Evolutionary conservation across 2,888 invertebrate species (phyloP).

Genomic region (Seira sanloemensis): DNA sequence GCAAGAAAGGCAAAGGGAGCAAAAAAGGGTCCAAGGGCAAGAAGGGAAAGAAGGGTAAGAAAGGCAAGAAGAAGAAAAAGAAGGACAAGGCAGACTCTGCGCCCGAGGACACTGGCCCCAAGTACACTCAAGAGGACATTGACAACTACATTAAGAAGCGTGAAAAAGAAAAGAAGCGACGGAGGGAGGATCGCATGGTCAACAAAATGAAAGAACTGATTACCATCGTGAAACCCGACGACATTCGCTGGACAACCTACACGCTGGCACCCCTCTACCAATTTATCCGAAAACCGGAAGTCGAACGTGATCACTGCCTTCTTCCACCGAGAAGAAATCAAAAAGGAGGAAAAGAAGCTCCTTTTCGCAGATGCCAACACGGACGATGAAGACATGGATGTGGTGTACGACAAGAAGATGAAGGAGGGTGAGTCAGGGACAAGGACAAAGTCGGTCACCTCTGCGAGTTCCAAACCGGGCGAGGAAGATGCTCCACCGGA

Average conservation of each 20-base stretch:
- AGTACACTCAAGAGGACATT: slow-evolving; percentile 69
- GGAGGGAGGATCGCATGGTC: slow-evolving; percentile 59
- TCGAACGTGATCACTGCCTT: slow-evolving; percentile 64
- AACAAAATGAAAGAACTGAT: slow-evolving; percentile 67
- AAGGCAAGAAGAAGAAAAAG: slow-evolving; percentile 52
- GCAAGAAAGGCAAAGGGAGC: slow-evolving; percentile 43
- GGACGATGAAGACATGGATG: slow-evolving; percentile 27
- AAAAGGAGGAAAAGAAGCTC: slow-evolving; percentile 64
- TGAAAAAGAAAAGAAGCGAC: slow-evolving; percentile 55
- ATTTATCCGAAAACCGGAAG: slow-evolving; percentile 61
- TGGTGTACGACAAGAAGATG: background rate
- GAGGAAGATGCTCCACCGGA: too few species aligned
- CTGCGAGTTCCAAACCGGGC: background rate
- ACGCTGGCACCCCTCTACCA: slow-evolving; percentile 65
- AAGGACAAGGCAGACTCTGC: background rate
- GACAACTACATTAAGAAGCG: slow-evolving; percentile 57
- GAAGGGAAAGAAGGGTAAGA: slow-evolving; percentile 56
- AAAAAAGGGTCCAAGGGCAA: slow-evolving; percentile 47
- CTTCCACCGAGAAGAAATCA: slow-evolving; percentile 57
- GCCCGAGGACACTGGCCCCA: slow-evolving; percentile 54
- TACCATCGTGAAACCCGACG: slow-evolving; percentile 55
- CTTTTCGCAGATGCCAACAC: slow-evolving; percentile 60
- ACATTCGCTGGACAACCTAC: slow-evolving; percentile 68
- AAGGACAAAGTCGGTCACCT: background rate
- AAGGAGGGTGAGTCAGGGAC: background rate